A percentile compares a stretch with the other conserved stretches of the same genome.
Evolutionary conservation across 2,888 invertebrate species (phyloP).

Genomic region (Pristionchus mayeri): DNA sequence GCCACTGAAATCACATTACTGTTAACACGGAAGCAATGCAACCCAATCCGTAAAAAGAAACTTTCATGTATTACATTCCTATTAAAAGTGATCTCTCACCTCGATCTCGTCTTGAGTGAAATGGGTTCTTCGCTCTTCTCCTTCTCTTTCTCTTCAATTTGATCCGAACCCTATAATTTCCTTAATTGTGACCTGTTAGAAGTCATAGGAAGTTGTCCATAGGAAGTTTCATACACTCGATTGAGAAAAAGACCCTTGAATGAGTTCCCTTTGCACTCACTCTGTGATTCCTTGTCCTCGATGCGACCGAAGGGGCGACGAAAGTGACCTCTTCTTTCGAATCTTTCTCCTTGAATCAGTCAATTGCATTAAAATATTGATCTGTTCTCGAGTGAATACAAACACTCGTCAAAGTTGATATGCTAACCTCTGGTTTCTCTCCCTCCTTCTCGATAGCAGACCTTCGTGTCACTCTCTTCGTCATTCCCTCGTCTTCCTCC

Average conservation of each 20-base stretch:
- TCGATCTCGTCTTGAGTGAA: constrained; percentile 3
- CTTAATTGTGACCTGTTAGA: too few relatives aligned
- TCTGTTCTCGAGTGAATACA: too few relatives aligned
- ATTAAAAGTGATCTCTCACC: not conserved
- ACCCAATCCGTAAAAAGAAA: not conserved
- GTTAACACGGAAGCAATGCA: not conserved
- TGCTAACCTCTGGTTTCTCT: not conserved
- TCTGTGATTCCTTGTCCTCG: constrained; percentile 35
- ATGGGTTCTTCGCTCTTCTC: constrained; percentile 33
- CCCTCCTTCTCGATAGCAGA: not conserved
- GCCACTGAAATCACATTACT: not conserved
- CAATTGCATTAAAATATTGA: not conserved
- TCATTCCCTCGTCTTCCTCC: not conserved
- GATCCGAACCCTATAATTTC: constrained; percentile 25
- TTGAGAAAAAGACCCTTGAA: too few relatives aligned
- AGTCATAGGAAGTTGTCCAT: too few relatives aligned
- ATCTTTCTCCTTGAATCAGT: constrained; percentile 18
- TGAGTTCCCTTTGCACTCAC: not conserved
- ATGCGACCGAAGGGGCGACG: not conserved
- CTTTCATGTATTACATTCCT: not conserved
- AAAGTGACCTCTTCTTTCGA: constrained; percentile 24
- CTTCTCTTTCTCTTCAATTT: constrained; percentile 35
- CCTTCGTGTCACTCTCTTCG: not conserved
- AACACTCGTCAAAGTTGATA: not conserved
- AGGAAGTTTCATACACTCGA: too few relatives aligned